Conservation (phyloP, 2,888 invertebrate species). For the Resseliella maxima region DNA sequence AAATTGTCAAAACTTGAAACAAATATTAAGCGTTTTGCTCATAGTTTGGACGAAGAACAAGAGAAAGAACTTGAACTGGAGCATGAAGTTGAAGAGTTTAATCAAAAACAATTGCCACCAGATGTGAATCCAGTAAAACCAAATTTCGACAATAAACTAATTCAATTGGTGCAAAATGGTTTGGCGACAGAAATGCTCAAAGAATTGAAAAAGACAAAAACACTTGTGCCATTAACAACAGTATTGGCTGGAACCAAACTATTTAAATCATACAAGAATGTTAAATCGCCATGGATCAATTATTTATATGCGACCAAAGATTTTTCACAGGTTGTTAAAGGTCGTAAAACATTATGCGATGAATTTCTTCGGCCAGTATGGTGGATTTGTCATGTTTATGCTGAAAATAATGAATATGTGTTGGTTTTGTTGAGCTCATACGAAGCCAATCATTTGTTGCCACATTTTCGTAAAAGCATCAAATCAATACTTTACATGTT, state of each 20-base stretch:
- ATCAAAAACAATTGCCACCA: constrained; percentile 1
- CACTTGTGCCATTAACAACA: background rate
- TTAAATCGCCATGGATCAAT: background rate
- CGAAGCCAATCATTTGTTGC: constrained; percentile 26
- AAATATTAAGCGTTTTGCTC: background rate
- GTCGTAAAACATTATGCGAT: background rate
- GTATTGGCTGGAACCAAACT: background rate
- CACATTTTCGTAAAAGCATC: background rate
- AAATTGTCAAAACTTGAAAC: background rate
- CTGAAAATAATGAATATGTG: background rate
- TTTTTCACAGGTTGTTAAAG: background rate
- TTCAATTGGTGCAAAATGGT: background rate
- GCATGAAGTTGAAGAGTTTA: background rate
- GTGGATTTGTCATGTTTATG: background rate
- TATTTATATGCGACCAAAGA: constrained; percentile 3
- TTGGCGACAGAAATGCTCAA: no score
- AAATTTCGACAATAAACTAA: background rate
- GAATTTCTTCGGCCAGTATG: constrained; percentile 51
- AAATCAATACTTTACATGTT: background rate
- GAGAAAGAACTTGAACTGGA: constrained; percentile 55
- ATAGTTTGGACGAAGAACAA: constrained; percentile 52
- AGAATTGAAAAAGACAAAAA: background rate
- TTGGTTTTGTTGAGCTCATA: constrained; percentile 1
- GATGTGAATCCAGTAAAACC: background rate
- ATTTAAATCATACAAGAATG: background rate